Evolutionary conservation across 2,888 invertebrate genomes (phyloP).

Genomic region (Chalcosyrphus nemorum): DNA sequence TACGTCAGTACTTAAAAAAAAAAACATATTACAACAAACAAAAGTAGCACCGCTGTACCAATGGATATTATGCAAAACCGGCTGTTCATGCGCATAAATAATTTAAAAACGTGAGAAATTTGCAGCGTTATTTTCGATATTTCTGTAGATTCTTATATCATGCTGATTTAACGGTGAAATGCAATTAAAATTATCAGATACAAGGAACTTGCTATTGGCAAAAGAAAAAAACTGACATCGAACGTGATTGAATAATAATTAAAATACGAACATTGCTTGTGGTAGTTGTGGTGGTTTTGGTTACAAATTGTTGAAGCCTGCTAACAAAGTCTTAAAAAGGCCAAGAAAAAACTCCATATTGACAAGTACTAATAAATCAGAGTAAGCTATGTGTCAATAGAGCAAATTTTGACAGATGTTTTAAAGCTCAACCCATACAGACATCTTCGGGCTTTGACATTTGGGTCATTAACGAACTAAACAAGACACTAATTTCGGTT

Average conservation of each 20-base stretch:
- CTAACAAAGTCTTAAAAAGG: no score
- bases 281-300: not conserved
- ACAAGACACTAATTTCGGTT: no score
- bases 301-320: no score
- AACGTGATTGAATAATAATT: not conserved
- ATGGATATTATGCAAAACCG: not conserved
- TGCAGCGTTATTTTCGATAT: not conserved
- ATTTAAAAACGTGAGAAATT: slow-evolving; percentile 12
- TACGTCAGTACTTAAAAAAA: not conserved
- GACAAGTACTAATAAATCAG: no score
- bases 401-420: no score
- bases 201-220: slow-evolving; percentile 13
- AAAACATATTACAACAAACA: not conserved
- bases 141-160: not conserved
- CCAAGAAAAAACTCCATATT: no score
- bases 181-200: slow-evolving; percentile 14
- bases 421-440: no score
- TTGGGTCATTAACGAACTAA: no score
- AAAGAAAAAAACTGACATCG: not conserved
- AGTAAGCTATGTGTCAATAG: no score
- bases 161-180: slow-evolving; percentile 1
- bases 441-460: no score
- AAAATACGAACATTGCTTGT: no score
- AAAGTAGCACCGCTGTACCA: not conserved
- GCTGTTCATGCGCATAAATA: not conserved